phyloP scores from a whole-genome alignment of 2,113 vertebrate species.

The Pyxicephalus adspersus region DNA sequence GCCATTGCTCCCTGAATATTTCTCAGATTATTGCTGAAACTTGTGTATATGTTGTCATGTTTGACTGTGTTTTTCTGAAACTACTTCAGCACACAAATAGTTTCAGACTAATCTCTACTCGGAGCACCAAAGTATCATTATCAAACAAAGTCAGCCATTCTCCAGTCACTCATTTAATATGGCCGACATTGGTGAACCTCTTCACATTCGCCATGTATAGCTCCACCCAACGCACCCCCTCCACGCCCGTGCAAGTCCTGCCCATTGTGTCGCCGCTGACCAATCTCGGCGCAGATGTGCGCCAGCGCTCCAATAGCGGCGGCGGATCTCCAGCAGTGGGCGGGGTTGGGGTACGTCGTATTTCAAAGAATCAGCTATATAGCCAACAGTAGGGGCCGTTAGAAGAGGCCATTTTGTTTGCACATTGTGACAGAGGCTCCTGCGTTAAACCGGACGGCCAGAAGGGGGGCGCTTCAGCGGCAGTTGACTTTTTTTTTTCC shows the following conservation, averaged over 20 bases:
- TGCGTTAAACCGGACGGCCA: constrained; percentile 66
- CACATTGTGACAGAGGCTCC: constrained; percentile 5
- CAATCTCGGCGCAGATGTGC: not conserved
- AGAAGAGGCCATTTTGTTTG: constrained; percentile 48
- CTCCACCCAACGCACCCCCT: constrained; percentile 31
- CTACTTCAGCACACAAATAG: too few species aligned
- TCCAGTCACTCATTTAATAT: not conserved
- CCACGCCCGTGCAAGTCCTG: not conserved
- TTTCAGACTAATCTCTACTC: too few species aligned
- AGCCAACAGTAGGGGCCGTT: constrained; percentile 58
- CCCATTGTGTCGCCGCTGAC: not conserved
- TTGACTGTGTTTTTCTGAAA: too few species aligned
- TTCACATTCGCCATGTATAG: constrained; percentile 12
- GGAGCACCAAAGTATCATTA: not conserved
- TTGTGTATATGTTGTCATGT: too few species aligned
- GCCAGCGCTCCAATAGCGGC: not conserved
- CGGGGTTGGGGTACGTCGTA: constrained; percentile 47
- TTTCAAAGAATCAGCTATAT: constrained; percentile 65
- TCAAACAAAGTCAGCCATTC: constrained; percentile 3
- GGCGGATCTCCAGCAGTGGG: constrained; percentile 30
- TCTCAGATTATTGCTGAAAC: too few species aligned
- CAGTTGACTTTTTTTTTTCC: constrained; percentile 19
- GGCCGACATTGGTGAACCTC: constrained; percentile 22
- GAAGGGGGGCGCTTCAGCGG: constrained; percentile 62
- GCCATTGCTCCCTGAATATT: not conserved